phyloP scores from a whole-genome alignment of 2,797 vertebrate genomes.

The Babyrousa celebensis region DNA sequence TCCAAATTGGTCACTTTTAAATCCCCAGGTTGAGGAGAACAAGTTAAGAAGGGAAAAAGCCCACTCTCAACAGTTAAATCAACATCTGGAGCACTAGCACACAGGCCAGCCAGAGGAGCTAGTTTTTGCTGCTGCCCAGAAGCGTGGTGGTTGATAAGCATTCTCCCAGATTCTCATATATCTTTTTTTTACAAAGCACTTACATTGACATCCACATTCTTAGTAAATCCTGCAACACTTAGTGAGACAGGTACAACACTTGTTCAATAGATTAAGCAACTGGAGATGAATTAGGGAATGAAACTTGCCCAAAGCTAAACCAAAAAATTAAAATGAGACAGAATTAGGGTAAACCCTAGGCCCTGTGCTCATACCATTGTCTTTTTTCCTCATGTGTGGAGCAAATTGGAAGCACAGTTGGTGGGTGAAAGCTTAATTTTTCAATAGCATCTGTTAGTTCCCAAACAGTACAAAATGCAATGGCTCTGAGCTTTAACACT shows the following conservation, averaged over 20 bases:
- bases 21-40: background rate
- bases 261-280: slow-evolving; percentile 44
- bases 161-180: background rate
- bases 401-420: background rate
- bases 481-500: background rate
- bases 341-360: background rate
- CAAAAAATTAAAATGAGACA: slow-evolving; percentile 35
- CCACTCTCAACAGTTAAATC: background rate
- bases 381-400: background rate
- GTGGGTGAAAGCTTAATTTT: slow-evolving; percentile 25
- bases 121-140: background rate
- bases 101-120: background rate
- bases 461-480: background rate
- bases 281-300: slow-evolving; percentile 28
- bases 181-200: slow-evolving; percentile 42
- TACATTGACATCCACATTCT: background rate
- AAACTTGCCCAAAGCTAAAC: background rate
- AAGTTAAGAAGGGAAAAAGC: background rate
- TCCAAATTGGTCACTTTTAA: background rate
- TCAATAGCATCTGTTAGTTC: background rate
- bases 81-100: background rate
- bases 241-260: background rate
- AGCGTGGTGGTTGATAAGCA: background rate
- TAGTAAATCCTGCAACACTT: background rate
- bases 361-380: background rate